Conservation (phyloP, 2,888 invertebrate species). For the Caenorhabditis sp. region DNA sequence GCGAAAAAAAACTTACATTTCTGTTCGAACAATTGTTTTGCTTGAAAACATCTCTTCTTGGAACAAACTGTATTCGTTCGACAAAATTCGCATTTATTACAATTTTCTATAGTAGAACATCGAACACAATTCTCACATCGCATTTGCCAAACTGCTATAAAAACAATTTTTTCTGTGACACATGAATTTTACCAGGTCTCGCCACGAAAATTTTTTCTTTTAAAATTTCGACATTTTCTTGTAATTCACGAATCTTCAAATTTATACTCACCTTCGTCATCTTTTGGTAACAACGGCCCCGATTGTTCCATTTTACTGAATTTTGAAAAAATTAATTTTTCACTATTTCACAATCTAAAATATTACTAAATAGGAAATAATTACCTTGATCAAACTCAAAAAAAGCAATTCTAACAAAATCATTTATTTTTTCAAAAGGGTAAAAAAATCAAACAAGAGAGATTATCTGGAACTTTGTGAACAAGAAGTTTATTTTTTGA, state of each 20-base stretch:
- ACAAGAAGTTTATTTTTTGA: too few species aligned
- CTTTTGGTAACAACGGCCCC: not conserved
- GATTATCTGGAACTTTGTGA: too few species aligned
- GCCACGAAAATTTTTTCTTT: not conserved
- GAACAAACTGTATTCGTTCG: conserved; percentile 7
- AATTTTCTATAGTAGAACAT: conserved; percentile 10
- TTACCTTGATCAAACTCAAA: not conserved
- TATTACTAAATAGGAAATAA: not conserved
- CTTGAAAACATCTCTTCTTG: conserved; percentile 19
- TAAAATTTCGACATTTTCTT: too few species aligned
- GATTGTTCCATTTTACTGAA: conserved; percentile 2
- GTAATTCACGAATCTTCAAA: too few species aligned
- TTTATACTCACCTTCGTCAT: not conserved
- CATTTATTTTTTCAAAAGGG: not conserved
- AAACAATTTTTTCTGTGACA: not conserved
- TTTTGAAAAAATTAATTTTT: not conserved
- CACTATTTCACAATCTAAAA: not conserved
- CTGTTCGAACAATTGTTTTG: conserved; percentile 20
- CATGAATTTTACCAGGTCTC: not conserved
- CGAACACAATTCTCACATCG: conserved; percentile 24
- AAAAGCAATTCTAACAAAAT: not conserved
- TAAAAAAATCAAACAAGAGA: too few species aligned
- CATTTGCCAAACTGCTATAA: conserved; percentile 5
- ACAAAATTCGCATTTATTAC: conserved; percentile 14
- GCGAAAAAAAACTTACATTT: conserved; percentile 7